Conservation (phyloP, 1,140 invertebrate genomes). For the Eufriesea mexicana region DNA sequence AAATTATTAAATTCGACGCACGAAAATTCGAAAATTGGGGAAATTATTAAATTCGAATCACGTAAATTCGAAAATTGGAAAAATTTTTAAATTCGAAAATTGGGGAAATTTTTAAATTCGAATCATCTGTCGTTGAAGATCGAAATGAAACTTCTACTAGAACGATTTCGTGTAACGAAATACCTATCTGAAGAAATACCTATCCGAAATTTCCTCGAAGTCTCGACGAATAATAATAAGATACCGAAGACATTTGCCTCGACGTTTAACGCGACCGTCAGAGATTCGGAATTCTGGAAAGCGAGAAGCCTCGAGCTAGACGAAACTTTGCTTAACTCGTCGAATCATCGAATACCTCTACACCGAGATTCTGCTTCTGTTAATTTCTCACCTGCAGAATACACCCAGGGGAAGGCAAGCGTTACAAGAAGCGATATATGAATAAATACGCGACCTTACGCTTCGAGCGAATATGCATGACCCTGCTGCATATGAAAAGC, state of each 20-base stretch:
- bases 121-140: too few species aligned
- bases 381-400: constrained; percentile 19
- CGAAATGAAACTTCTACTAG: too few species aligned
- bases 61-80: too few species aligned
- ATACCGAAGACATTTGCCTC: neutral
- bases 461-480: constrained; percentile 19
- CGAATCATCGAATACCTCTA: constrained; percentile 11
- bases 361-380: neutral
- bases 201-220: neutral
- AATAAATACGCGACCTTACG: neutral
- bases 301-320: neutral
- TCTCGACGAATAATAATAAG: neutral
- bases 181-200: neutral
- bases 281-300: neutral
- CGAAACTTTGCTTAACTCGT: constrained; percentile 24
- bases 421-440: neutral
- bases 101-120: too few species aligned
- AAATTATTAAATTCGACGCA: too few species aligned
- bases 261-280: neutral
- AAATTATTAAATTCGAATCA: too few species aligned
- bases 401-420: neutral
- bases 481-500: neutral
- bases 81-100: too few species aligned
- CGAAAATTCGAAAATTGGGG: too few species aligned
- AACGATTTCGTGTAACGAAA: too few species aligned